These are phyloP conservation scores for Montipora capricornis DNA, from an alignment of 64 coral and sea anemone genomes.

Conservation along the genomic window DNA sequence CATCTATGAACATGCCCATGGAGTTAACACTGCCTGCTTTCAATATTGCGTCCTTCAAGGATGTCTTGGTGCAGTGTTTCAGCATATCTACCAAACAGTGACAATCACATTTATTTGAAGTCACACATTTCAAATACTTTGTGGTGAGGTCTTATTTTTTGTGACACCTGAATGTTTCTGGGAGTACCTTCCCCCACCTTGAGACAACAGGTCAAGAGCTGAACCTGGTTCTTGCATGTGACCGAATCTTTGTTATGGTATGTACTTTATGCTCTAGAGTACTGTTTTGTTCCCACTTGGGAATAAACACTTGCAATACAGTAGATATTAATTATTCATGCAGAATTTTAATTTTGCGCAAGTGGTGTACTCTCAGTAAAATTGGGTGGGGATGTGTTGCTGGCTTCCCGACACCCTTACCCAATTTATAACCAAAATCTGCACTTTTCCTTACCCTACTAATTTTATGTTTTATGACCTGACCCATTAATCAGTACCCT, in stretches of 20 bases:
- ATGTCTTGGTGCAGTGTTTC: neutral
- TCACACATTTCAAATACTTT: too few species aligned
- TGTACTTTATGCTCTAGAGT: neutral
- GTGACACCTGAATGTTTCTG: too few species aligned
- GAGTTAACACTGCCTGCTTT: neutral
- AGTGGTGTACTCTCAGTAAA: too few species aligned
- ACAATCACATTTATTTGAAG: too few species aligned
- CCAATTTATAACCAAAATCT: neutral
- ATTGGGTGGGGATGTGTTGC: too few species aligned
- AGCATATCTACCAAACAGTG: neutral
- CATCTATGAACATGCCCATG: slow-evolving; percentile 21
- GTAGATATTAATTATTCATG: neutral
- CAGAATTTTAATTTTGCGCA: neutral
- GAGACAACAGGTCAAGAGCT: too few species aligned
- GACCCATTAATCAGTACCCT: neutral
- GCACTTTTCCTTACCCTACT: neutral
- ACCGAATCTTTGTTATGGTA: too few species aligned
- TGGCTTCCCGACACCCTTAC: too few species aligned
- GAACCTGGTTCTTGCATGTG: too few species aligned
- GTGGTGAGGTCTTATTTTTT: slow-evolving; percentile 11
- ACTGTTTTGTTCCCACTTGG: neutral
- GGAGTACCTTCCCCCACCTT: too few species aligned
- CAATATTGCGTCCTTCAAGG: neutral
- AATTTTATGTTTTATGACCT: neutral
- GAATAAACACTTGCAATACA: neutral